A percentile compares a stretch with the other conserved stretches of the same genome.
phyloP scores from a whole-genome alignment of 2,113 vertebrate genomes.

The Rhinopithecus roxellana region DNA sequence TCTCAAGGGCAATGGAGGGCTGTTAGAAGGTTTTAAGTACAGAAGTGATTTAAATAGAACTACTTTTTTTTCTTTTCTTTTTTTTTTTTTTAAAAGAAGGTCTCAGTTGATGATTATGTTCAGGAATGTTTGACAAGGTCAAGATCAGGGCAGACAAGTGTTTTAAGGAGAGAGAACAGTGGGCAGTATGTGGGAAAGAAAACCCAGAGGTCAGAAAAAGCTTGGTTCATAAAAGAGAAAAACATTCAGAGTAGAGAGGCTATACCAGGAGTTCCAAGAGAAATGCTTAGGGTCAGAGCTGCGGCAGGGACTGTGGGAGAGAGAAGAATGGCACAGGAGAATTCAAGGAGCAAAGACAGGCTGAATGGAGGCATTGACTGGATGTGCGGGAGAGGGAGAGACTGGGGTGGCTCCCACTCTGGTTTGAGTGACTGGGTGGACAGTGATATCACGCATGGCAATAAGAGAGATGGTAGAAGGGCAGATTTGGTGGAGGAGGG shows the following conservation, averaged over 20 bases:
- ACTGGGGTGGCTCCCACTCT: neutral
- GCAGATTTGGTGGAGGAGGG: neutral
- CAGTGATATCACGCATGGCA: neutral
- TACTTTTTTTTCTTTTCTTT: neutral
- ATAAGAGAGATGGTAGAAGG: neutral
- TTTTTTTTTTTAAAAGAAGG: neutral
- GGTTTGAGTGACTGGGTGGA: neutral
- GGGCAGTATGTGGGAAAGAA: neutral
- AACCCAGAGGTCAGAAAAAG: neutral
- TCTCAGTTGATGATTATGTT: constrained; percentile 20
- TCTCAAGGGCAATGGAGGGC: neutral
- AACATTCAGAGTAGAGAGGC: neutral
- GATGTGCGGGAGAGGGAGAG: neutral
- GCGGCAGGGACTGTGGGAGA: neutral
- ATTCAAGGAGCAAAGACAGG: neutral
- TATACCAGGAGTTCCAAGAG: neutral
- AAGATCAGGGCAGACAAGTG: constrained; percentile 35
- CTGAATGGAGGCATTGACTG: no score
- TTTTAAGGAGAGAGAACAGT: constrained; percentile 7
- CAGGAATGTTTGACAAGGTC: constrained; percentile 45
- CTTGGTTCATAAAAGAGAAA: neutral
- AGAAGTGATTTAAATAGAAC: constrained; percentile 43
- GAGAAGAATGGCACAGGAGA: neutral
- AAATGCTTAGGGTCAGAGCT: neutral
- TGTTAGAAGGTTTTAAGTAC: neutral